Evolutionary conservation across 1,140 invertebrate genomes (phyloP).

Genomic region (Leptinotarsa texana): DNA sequence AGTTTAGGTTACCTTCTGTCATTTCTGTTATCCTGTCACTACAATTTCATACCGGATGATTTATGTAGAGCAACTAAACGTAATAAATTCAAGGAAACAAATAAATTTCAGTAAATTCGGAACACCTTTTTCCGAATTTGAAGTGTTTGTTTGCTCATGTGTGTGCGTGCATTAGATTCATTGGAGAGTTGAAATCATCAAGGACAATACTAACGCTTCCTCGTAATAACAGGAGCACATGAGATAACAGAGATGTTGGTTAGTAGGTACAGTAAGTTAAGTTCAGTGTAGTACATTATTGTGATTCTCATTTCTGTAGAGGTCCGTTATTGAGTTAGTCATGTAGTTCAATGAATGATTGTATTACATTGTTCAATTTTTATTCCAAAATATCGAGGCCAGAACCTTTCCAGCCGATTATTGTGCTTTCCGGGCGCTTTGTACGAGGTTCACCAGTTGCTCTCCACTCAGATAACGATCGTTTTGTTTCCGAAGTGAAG

Average conservation of each 20-base stretch:
- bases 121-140: too few relatives aligned
- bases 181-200: constrained; percentile 22
- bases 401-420: too few relatives aligned
- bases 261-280: background rate
- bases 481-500: too few relatives aligned
- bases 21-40: constrained; percentile 39
- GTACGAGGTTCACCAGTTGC: too few relatives aligned
- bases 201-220: constrained; percentile 42
- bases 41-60: constrained; percentile 46
- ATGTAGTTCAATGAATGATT: too few relatives aligned
- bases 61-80: constrained; percentile 47
- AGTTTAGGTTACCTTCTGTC: background rate
- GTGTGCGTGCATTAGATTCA: too few relatives aligned
- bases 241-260: background rate
- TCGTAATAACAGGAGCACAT: constrained; percentile 33
- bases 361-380: too few relatives aligned
- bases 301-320: background rate
- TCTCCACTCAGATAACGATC: too few relatives aligned
- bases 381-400: too few relatives aligned
- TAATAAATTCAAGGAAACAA: constrained; percentile 2
- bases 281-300: background rate
- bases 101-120: background rate
- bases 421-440: too few relatives aligned
- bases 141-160: too few relatives aligned
- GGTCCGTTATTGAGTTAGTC: too few relatives aligned